A percentile compares a stretch with the other conserved stretches of the same genome.
Evolutionary conservation across 2,888 invertebrate genomes (phyloP).

Genomic region (Epiblema foenella): DNA sequence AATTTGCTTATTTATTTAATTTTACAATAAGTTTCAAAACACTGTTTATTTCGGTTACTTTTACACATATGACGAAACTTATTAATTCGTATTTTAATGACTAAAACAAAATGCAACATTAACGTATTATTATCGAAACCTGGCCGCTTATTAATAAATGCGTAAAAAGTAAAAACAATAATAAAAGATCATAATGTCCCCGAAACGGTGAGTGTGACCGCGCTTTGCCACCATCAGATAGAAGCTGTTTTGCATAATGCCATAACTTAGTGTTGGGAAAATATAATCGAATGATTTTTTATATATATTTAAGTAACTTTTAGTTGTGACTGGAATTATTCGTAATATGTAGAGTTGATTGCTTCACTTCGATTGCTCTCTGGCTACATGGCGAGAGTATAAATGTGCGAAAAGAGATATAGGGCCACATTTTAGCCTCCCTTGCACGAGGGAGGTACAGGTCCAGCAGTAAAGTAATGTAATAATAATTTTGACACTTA

Average conservation of each 20-base stretch:
- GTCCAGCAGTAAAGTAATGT: too few species aligned
- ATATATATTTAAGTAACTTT: too few species aligned
- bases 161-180: constrained; percentile 42
- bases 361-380: too few species aligned
- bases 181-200: constrained; percentile 51
- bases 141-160: constrained; percentile 32
- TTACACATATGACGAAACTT: background rate
- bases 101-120: constrained; percentile 30
- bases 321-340: background rate
- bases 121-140: constrained; percentile 15
- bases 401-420: background rate
- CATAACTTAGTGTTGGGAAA: constrained; percentile 57
- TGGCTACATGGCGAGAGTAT: background rate
- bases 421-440: too few species aligned
- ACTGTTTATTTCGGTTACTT: background rate
- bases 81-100: constrained; percentile 11
- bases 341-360: too few species aligned
- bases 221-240: constrained; percentile 69
- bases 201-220: constrained; percentile 64
- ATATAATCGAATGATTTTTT: constrained; percentile 32
- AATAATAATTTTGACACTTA: too few species aligned
- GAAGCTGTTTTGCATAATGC: constrained; percentile 70
- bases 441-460: too few species aligned
- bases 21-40: background rate
- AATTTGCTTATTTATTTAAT: background rate